These are phyloP conservation scores for Glaucomys volans DNA, from an alignment of 2,113 vertebrate genomes.

Conservation along the genomic window DNA sequence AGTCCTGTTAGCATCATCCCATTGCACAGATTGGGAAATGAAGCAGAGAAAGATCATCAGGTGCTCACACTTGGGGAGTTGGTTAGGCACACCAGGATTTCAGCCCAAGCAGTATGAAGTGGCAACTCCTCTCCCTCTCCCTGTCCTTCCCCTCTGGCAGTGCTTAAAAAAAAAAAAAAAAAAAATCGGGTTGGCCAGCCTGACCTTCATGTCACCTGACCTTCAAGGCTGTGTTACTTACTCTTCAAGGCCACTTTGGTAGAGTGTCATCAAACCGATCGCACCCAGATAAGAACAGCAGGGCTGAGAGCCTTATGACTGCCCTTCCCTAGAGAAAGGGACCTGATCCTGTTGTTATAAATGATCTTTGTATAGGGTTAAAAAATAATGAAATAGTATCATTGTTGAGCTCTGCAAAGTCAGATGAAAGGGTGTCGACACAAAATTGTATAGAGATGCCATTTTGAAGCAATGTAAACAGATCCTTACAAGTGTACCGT, in stretches of 20 bases:
- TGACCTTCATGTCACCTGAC: background rate
- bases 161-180: background rate
- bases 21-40: background rate
- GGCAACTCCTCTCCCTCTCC: background rate
- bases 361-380: background rate
- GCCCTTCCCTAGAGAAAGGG: background rate
- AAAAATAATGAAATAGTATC: background rate
- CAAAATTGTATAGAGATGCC: background rate
- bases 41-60: background rate
- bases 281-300: background rate
- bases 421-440: background rate
- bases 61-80: background rate
- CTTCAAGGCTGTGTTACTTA: background rate
- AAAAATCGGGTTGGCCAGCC: background rate
- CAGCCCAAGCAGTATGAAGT: background rate
- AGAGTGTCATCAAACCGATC: background rate
- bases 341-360: background rate
- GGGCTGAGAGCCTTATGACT: background rate
- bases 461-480: background rate
- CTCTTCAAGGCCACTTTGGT: background rate
- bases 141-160: background rate
- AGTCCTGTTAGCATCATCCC: background rate
- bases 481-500: background rate
- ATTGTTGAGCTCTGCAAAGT: constrained; percentile 34
- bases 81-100: background rate